Percentiles rank a stretch among this genome's conserved stretches.
phyloP scores from a whole-genome alignment of 2,888 invertebrate genomes.

The Biston betularia region DNA sequence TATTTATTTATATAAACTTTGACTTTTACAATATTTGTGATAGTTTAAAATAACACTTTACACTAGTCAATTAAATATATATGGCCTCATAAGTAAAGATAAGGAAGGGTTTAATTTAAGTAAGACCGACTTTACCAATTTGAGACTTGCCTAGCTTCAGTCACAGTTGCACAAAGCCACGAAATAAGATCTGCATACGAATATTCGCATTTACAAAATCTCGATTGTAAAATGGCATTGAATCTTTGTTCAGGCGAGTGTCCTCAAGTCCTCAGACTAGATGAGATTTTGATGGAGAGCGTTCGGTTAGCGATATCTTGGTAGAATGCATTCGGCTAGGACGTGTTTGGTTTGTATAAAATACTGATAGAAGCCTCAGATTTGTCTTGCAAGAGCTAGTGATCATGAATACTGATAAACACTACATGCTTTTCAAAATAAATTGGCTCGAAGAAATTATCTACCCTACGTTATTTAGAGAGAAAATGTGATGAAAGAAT shows the following conservation, averaged over 20 bases:
- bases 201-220: slow-evolving; percentile 75
- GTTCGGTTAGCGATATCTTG: slow-evolving; percentile 62
- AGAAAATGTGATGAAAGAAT: background rate
- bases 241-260: slow-evolving; percentile 58
- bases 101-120: background rate
- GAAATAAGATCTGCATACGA: slow-evolving; percentile 73
- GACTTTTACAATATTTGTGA: no score
- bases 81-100: no score
- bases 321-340: slow-evolving; percentile 58
- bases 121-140: background rate
- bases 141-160: slow-evolving; percentile 54
- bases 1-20: no score
- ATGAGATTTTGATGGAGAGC: slow-evolving; percentile 67
- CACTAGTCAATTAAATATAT: no score
- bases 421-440: slow-evolving; percentile 1
- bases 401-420: slow-evolving; percentile 14
- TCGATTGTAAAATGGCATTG: slow-evolving; percentile 66
- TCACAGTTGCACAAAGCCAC: slow-evolving; percentile 62
- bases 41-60: no score
- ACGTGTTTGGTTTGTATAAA: slow-evolving; percentile 62
- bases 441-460: background rate
- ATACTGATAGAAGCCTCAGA: slow-evolving; percentile 39
- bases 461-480: background rate
- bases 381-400: slow-evolving; percentile 30
- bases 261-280: slow-evolving; percentile 51